phyloP scores from a whole-genome alignment of 1,140 invertebrate species.

The Drosophila malerkotliana region DNA sequence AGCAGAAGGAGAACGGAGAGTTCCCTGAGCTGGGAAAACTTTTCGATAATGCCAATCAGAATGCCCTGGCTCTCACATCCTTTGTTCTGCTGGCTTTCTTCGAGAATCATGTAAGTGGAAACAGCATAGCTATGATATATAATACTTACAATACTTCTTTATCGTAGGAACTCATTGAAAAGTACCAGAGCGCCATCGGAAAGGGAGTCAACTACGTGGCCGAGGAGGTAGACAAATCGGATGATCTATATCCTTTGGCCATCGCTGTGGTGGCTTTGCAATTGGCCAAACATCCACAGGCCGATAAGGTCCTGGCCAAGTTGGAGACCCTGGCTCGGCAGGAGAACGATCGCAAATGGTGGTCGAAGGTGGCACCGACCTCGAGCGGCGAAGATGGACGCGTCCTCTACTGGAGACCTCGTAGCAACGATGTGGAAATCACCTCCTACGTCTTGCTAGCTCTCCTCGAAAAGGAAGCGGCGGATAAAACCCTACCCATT shows the following conservation, averaged over 20 bases:
- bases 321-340: conserved; percentile 49
- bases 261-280: conserved; percentile 91
- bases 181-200: conserved; percentile 88
- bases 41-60: conserved; percentile 68
- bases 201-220: conserved; percentile 93
- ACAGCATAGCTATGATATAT: background rate
- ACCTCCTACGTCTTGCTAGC: conserved; percentile 90
- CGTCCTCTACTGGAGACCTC: conserved; percentile 74
- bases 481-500: conserved; percentile 86
- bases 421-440: conserved; percentile 90
- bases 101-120: conserved; percentile 86
- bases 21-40: conserved; percentile 92
- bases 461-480: conserved; percentile 85
- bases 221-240: conserved; percentile 87
- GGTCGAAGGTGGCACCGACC: conserved; percentile 54
- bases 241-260: conserved; percentile 91
- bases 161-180: conserved; percentile 73
- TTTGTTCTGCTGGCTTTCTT: conserved; percentile 93
- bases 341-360: conserved; percentile 72
- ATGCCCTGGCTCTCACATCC: conserved; percentile 92
- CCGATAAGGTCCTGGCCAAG: conserved; percentile 60
- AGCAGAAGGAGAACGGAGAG: conserved; percentile 88
- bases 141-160: background rate
- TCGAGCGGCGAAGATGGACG: background rate
- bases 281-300: conserved; percentile 87